Evolutionary conservation across 2,888 invertebrate species (phyloP), one percentile per base, ranked within the genome.

Genomic region (Willowsia nigromaculata): DNA sequence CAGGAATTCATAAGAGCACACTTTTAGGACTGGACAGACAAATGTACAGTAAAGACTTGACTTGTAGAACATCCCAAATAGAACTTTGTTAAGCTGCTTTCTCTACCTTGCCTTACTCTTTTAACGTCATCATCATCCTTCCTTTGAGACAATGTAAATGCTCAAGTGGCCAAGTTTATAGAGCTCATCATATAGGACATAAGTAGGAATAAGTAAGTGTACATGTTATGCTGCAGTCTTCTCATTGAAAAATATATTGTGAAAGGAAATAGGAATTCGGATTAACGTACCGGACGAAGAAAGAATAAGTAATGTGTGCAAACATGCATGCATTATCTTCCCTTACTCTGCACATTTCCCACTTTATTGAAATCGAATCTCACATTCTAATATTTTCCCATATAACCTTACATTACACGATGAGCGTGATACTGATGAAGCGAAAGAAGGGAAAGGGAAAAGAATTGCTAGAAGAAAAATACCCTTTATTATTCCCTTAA

Each of bases 291-390:
- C n/a, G 27, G 47, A 74, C 74, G 74, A 47, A 74, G 27, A 47
- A 27, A 18, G 74, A 47, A 74, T 74, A 74, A 74, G 74, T 47
- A 74, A 74, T 74, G 74, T 47, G 9, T 15, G 47, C 74, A 56
- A 22, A 18, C 80, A 80, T 80, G 37, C 80, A 80, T 56, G 56
- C 56, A 33, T 80, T 37, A 27, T 53, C 18, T 56, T 74, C 25
- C n/a, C 80, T 80, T 37, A 80, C 33, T 80, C 40, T 6, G 80
- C 56, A 80, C 80, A 80, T 56, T 37, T 53, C 25, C 40, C 80
- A 30, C 37, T 80, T 80, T 80, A 80, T 56, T 80, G 80, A 56
- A 50, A 80, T 80, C 22, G 33, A 56, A 33, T 56, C 47, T 43
- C n/a, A 78, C 25, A 47, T 2, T 33, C 1, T 13, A 56, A 78